A percentile compares a stretch with the other conserved stretches of the same genome.
Evolutionary conservation across 2,797 vertebrate species (phyloP).

Genomic region (Phrynocephalus forsythii): DNA sequence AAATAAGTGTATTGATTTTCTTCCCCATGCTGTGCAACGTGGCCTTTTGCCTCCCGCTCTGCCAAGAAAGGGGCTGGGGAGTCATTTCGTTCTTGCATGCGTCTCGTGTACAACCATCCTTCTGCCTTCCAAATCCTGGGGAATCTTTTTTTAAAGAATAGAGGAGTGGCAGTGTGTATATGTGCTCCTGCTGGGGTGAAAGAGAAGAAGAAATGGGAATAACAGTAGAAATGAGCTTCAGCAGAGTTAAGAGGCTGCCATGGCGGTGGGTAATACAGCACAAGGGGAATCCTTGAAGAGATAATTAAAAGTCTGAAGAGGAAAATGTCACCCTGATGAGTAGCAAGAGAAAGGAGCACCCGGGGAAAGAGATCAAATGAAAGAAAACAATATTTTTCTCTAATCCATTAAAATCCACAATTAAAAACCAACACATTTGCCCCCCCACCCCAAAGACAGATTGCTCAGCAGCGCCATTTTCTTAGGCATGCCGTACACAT

Average conservation of each 20-base stretch:
- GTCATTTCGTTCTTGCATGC: conserved; percentile 55
- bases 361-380: conserved; percentile 73
- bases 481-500: conserved; percentile 48
- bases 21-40: conserved; percentile 2
- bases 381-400: conserved; percentile 73
- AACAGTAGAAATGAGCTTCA: conserved; percentile 46
- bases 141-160: conserved; percentile 31
- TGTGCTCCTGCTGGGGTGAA: conserved; percentile 51
- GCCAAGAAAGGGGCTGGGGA: conserved; percentile 17
- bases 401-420: conserved; percentile 73
- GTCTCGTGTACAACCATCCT: conserved; percentile 44
- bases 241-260: conserved; percentile 64
- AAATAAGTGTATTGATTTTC: conserved; percentile 35
- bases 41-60: background rate
- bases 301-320: conserved; percentile 74
- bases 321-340: conserved; percentile 68
- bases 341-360: conserved; percentile 56
- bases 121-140: background rate
- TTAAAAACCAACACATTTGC: conserved; percentile 70
- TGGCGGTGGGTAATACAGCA: conserved; percentile 57
- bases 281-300: conserved; percentile 61
- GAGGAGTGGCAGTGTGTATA: background rate
- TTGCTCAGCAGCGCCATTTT: conserved; percentile 42
- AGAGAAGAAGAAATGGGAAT: conserved; percentile 29
- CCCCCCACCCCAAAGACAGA: conserved; percentile 50